These are phyloP conservation scores for Xestia sexstrigata DNA, from an alignment of 2,888 invertebrate genomes.

Conservation along the genomic window DNA sequence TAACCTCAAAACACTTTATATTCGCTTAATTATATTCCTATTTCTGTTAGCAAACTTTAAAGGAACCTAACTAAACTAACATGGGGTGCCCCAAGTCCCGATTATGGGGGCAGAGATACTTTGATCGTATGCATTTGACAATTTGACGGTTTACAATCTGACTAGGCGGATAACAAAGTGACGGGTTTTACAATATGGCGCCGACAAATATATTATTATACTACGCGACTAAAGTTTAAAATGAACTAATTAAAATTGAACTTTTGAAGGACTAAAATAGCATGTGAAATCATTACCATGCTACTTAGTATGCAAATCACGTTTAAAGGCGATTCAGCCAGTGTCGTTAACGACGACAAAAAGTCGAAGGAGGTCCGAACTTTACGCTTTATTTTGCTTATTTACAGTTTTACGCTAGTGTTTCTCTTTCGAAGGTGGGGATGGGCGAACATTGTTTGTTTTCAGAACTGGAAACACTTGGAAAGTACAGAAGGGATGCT, in stretches of 20 bases:
- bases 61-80: too few relatives aligned
- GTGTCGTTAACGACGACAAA: conserved; percentile 38
- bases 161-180: too few relatives aligned
- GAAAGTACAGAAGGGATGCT: not conserved
- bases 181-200: too few relatives aligned
- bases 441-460: conserved; percentile 3
- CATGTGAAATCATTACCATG: conserved; percentile 35
- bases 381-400: conserved; percentile 19
- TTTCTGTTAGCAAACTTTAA: too few relatives aligned
- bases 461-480: conserved; percentile 13
- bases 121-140: too few relatives aligned
- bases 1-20: too few relatives aligned
- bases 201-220: not conserved
- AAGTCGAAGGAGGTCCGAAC: conserved; percentile 13
- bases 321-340: conserved; percentile 24
- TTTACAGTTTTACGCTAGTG: not conserved
- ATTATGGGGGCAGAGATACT: too few relatives aligned
- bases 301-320: conserved; percentile 49
- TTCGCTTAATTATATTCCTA: too few relatives aligned
- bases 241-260: conserved; percentile 39
- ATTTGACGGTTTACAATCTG: too few relatives aligned
- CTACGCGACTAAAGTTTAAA: conserved; percentile 32
- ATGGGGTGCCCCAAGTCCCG: too few relatives aligned
- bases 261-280: conserved; percentile 17
- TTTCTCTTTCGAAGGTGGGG: not conserved